These are phyloP conservation scores for Cyrtonyx montezumae DNA, from an alignment of 2,113 vertebrate genomes.

Conservation along the genomic window DNA sequence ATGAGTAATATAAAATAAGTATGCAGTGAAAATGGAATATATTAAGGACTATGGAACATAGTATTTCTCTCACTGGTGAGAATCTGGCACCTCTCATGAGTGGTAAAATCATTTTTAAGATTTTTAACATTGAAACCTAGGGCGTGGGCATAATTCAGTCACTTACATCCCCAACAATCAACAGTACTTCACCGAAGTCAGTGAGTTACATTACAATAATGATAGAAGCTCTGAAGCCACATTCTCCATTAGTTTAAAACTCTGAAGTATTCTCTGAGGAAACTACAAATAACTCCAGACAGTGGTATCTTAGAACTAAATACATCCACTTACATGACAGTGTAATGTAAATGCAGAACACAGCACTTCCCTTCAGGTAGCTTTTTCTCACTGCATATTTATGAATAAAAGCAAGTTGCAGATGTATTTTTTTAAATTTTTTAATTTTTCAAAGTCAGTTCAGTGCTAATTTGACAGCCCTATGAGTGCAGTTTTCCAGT, in stretches of 20 bases:
- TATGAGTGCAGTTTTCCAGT: neutral
- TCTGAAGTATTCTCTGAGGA: conserved; percentile 29
- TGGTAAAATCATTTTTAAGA: conserved; percentile 6
- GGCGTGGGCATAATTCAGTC: conserved; percentile 15
- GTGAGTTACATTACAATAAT: neutral
- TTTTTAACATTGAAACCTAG: conserved; percentile 32
- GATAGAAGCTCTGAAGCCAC: conserved; percentile 38
- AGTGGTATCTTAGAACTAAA: conserved; percentile 33
- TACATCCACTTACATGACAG: neutral
- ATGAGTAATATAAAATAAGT: conserved; percentile 46
- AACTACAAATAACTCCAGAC: conserved; percentile 32
- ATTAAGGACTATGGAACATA: conserved; percentile 43
- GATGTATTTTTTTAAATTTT: neutral
- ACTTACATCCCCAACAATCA: neutral
- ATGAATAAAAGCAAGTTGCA: neutral
- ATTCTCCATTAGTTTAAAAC: conserved; percentile 48
- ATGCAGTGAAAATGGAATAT: conserved; percentile 53
- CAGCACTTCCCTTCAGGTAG: neutral
- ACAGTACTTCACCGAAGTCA: neutral
- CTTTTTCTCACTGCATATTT: neutral
- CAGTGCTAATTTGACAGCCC: neutral
- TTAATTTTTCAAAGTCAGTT: neutral
- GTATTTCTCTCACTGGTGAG: conserved; percentile 34
- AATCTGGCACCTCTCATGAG: conserved; percentile 8
- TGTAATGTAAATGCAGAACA: conserved; percentile 2